phyloP scores from a whole-genome alignment of 2,113 vertebrate species.

The Cricetomys ansorgei region DNA sequence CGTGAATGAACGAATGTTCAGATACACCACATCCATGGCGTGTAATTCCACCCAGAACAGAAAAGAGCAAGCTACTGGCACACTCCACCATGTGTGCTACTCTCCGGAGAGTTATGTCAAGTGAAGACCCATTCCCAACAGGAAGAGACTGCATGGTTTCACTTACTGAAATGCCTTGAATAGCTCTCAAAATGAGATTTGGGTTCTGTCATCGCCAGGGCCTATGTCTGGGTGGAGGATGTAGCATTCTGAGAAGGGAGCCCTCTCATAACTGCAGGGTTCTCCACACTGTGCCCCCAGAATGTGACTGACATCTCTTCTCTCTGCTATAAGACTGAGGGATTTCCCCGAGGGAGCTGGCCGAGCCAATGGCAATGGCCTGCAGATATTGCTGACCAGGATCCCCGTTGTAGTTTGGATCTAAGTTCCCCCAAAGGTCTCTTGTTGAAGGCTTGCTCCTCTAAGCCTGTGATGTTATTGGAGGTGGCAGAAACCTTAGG shows the following conservation, averaged over 20 bases:
- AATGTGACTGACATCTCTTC: background rate
- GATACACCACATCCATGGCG: background rate
- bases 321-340: background rate
- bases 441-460: background rate
- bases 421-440: background rate
- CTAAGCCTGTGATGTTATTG: background rate
- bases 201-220: background rate
- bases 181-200: background rate
- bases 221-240: background rate
- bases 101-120: background rate
- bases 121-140: background rate
- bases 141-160: background rate
- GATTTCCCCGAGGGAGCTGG: background rate
- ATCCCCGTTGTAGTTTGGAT: background rate
- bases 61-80: background rate
- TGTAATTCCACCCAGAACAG: background rate
- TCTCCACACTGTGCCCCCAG: background rate
- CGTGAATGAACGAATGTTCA: background rate
- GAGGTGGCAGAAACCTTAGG: background rate
- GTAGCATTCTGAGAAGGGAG: background rate
- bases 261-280: background rate
- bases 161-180: background rate
- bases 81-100: background rate
- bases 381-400: background rate
- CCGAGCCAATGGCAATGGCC: background rate